Percentiles rank a stretch among this genome's conserved stretches.
These are phyloP conservation scores for Ctenopoma kingsleyae DNA, from an alignment of 2,797 vertebrate species.

Conservation along the genomic window DNA sequence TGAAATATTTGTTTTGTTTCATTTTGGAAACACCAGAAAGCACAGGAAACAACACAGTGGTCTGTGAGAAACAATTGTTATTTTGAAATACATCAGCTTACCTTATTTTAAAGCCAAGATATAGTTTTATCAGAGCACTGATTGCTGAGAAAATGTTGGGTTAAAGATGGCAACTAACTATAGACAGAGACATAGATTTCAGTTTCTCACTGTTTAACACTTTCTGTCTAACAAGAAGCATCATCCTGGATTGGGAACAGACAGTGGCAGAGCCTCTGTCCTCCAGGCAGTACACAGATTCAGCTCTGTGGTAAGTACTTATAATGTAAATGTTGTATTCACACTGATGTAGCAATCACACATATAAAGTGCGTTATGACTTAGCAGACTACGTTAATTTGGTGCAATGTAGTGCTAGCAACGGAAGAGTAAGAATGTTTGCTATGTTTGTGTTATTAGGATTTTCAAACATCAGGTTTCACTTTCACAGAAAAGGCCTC, in stretches of 20 bases:
- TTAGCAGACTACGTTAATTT: too few relatives aligned
- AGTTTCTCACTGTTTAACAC: not conserved
- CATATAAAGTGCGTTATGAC: too few relatives aligned
- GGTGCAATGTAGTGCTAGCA: too few relatives aligned
- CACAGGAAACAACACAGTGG: too few relatives aligned
- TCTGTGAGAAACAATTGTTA: not conserved
- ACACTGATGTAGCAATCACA: too few relatives aligned
- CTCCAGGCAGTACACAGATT: conserved; percentile 2
- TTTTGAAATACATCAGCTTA: not conserved
- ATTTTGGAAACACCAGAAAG: conserved; percentile 1
- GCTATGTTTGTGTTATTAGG: too few relatives aligned
- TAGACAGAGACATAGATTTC: not conserved
- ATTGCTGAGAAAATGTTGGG: too few relatives aligned
- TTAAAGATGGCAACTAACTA: too few relatives aligned
- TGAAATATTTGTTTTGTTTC: conserved; percentile 28
- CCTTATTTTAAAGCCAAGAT: not conserved
- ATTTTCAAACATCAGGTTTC: not conserved
- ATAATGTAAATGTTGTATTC: too few relatives aligned
- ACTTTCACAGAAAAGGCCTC: not conserved
- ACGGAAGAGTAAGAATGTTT: too few relatives aligned
- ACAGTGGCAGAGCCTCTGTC: not conserved
- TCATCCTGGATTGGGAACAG: not conserved
- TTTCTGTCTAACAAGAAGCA: not conserved
- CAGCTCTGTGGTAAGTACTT: not conserved
- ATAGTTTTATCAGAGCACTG: not conserved